Percentiles rank a stretch among this genome's conserved stretches.
phyloP scores from a whole-genome alignment of 2,113 vertebrate species.

The Catharus bicknelli region DNA sequence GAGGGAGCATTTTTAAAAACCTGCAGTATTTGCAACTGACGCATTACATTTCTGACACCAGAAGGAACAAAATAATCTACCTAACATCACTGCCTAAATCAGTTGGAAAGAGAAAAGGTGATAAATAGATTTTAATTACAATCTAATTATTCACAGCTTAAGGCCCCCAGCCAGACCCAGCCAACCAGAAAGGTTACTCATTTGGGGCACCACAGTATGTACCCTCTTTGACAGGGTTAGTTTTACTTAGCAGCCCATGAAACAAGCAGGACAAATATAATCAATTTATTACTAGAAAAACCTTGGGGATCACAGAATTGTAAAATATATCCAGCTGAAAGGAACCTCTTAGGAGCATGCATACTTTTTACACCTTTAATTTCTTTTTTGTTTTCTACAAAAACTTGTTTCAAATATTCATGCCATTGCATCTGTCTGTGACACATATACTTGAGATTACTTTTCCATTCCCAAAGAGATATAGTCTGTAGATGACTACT shows the following conservation, averaged over 20 bases:
- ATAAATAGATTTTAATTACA: constrained; percentile 35
- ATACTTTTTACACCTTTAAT: neutral
- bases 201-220: neutral
- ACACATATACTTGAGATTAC: neutral
- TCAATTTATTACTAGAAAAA: neutral
- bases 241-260: constrained; percentile 6
- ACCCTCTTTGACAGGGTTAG: neutral
- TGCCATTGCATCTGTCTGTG: neutral
- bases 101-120: neutral
- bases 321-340: neutral
- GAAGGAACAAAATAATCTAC: neutral
- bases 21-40: neutral
- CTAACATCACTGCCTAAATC: neutral
- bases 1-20: neutral
- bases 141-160: constrained; percentile 21
- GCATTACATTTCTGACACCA: neutral
- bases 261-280: neutral
- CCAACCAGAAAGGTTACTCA: constrained; percentile 37
- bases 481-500: constrained; percentile 7
- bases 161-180: neutral
- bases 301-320: neutral
- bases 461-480: constrained; percentile 11
- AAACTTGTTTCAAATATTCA: neutral
- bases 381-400: neutral
- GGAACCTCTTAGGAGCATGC: neutral